Percentiles rank a stretch among this genome's conserved stretches.
These are phyloP conservation scores for rat (Rattus norvegicus) DNA, from an alignment of 2,113 vertebrate genomes.

Conservation along the genomic window GRCr8 NC_086032.1:11932001-11932500, in stretches of 20 bases:
- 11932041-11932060: constrained; percentile 76
- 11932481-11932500: constrained; percentile 87
- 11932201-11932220: constrained; percentile 94
- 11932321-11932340: constrained; percentile 91
- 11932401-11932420: constrained; percentile 86
- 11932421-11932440: constrained; percentile 89
- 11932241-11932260: constrained; percentile 96
- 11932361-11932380: constrained; percentile 93
- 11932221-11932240: constrained; percentile 96
- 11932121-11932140: constrained; percentile 90
- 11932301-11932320: constrained; percentile 95
- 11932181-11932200: constrained; percentile 93
- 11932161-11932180: constrained; percentile 90
- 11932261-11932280: constrained; percentile 95
- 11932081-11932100: constrained; percentile 93
- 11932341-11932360: constrained; percentile 96
- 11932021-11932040: constrained; percentile 86
- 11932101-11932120: constrained; percentile 92
- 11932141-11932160: constrained; percentile 88
- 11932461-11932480: constrained; percentile 85
- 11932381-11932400: constrained; percentile 89
- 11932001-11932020: constrained; percentile 24
- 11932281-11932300: constrained; percentile 92
- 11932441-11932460: constrained; percentile 86
- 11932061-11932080: constrained; percentile 87